Base-by-base conservation (phyloP, 2,888 invertebrate species). In the Eutolmus rufibarbis region DNA sequence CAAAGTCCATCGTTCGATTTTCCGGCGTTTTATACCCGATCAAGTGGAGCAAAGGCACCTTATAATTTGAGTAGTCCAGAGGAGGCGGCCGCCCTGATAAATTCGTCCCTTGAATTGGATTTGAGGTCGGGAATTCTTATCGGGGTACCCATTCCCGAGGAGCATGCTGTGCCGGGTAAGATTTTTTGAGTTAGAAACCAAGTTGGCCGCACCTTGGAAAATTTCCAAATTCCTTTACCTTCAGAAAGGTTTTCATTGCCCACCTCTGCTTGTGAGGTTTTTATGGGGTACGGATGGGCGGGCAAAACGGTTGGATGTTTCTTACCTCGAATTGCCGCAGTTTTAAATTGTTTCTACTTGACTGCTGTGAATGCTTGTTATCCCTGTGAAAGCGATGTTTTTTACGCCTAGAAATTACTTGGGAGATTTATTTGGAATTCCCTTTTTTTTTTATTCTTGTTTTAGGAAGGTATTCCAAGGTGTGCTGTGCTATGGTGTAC, bases 1-100 rank as follows among this genome's bases (percentile, higher is more conserved):
- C 96, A 97, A 0, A 92, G 94, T n/a, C 92, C 94, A 0, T 92
- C 93, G 0, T 93, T 93, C 37, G 94, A 95, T 16, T 99, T 99
- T 92, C 99, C 99, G 0, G 98, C 98, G 66, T 99, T 99, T 93
- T 99, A 98, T 93, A 96, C 97, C 0, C 93, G 94, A 5, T 93
- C 94, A 87, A 98, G 98, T 89, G 96, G 96, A 0, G 94, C 93
- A 89, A 93, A 93, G 87, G 95, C 97, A 0, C 97, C 97, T 0
- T 95, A 96, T 90, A 94, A 94, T 90, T 94, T 97, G 0, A 89
- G 92, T 0, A 93, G 93, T 86, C 93, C 96, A 0, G 86, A 90
- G 5, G 95, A 96, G 86, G 98, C 97, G 0, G 98, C 98, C 0
- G 90, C 92, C n/a, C 91, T 98, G 79, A 93, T 98, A 46, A 93